Evolutionary conservation across 2,888 invertebrate species (phyloP).

Genomic region (Noctua janthina): DNA sequence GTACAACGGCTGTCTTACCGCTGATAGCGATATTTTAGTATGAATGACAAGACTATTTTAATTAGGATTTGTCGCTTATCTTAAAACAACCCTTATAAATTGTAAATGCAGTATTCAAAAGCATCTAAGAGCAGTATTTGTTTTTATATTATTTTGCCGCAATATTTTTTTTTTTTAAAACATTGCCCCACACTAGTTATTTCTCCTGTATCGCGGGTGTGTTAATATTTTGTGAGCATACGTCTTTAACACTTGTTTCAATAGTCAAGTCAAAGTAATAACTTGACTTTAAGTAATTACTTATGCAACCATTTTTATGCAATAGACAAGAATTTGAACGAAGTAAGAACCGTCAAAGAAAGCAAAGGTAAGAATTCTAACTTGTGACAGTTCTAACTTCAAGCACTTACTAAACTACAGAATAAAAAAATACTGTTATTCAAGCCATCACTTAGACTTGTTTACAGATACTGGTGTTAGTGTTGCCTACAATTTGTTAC

Average conservation of each 20-base stretch:
- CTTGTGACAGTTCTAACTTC: neutral
- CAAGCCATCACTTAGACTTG: neutral
- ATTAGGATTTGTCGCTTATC: neutral
- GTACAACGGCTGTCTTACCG: no score
- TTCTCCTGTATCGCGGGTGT: no score
- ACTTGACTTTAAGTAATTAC: neutral
- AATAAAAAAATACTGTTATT: neutral
- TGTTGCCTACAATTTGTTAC: constrained; percentile 15
- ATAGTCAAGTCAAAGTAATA: neutral
- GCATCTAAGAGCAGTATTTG: neutral
- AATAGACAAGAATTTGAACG: no score
- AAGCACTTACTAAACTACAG: neutral
- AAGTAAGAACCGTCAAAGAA: neutral
- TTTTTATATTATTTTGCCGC: neutral
- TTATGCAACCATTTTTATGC: neutral
- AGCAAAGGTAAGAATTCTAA: neutral
- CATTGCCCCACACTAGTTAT: no score
- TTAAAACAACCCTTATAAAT: neutral
- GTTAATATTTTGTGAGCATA: neutral
- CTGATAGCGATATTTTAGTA: no score
- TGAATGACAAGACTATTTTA: neutral
- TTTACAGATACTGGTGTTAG: neutral
- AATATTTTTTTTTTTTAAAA: neutral
- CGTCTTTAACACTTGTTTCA: neutral
- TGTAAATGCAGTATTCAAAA: neutral